Conservation (phyloP, 1,140 invertebrate species). For the Drosophila erecta region DNA sequence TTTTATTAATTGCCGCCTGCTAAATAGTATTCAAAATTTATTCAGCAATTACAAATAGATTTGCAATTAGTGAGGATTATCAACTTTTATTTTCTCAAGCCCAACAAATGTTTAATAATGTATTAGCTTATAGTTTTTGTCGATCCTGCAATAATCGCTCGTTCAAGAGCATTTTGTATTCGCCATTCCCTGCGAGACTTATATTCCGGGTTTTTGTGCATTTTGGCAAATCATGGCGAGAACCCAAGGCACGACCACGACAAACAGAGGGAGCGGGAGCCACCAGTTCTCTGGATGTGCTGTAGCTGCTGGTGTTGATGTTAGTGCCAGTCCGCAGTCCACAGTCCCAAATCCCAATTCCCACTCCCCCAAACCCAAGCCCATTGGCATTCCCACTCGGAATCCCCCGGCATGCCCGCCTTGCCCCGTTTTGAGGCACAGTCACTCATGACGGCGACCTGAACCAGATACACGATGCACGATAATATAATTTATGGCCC, state of each 20-base stretch:
- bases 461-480: conserved; percentile 80
- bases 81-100: too few relatives aligned
- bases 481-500: conserved; percentile 81
- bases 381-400: conserved; percentile 4
- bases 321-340: conserved; percentile 28
- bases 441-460: conserved; percentile 79
- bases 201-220: conserved; percentile 50
- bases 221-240: conserved; percentile 66
- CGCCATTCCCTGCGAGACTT: not conserved
- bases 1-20: too few relatives aligned
- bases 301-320: conserved; percentile 46
- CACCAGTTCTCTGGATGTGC: conserved; percentile 31
- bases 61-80: too few relatives aligned
- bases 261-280: conserved; percentile 42
- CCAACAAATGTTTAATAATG: too few relatives aligned
- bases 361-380: conserved; percentile 35
- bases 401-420: conserved; percentile 1
- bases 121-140: not conserved
- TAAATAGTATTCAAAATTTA: too few relatives aligned
- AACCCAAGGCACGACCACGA: conserved; percentile 64
- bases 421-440: conserved; percentile 47
- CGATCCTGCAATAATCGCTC: not conserved
- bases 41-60: too few relatives aligned
- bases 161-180: conserved; percentile 3
- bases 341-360: not conserved